Evolutionary conservation across 2,888 invertebrate genomes (phyloP).

Genomic region (Listrodromus nycthemerus): DNA sequence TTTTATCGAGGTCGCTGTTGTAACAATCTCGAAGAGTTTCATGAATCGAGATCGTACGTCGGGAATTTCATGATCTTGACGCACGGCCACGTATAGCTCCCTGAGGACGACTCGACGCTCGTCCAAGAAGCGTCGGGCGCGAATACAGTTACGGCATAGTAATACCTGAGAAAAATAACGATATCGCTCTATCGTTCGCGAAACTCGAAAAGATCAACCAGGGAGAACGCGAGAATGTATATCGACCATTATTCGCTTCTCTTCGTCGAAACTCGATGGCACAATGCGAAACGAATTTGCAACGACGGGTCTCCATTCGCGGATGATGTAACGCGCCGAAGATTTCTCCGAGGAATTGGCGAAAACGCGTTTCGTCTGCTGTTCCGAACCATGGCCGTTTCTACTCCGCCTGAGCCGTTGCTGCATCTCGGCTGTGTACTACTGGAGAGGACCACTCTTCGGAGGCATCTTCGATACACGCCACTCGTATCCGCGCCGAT

Average conservation of each 20-base stretch:
- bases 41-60: background rate
- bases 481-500: constrained; percentile 75
- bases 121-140: constrained; percentile 13
- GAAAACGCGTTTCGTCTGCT: constrained; percentile 45
- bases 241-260: constrained; percentile 74
- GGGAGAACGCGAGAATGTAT: constrained; percentile 70
- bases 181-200: constrained; percentile 38
- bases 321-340: constrained; percentile 81
- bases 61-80: constrained; percentile 54
- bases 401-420: constrained; percentile 9
- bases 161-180: constrained; percentile 29
- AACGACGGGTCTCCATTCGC: constrained; percentile 64
- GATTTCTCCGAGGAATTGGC: constrained; percentile 83
- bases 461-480: constrained; percentile 69
- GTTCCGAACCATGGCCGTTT: constrained; percentile 30
- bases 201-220: constrained; percentile 43
- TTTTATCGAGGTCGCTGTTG: background rate
- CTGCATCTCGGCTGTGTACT: constrained; percentile 16
- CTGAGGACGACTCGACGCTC: constrained; percentile 28
- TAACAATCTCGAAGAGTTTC: background rate
- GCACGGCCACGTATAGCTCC: constrained; percentile 47
- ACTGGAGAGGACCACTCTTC: constrained; percentile 37
- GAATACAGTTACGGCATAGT: background rate
- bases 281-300: constrained; percentile 80
- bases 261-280: constrained; percentile 64